These are phyloP conservation scores for Cyanistes caeruleus DNA, from an alignment of 2,113 vertebrate genomes.

Conservation along the genomic window DNA sequence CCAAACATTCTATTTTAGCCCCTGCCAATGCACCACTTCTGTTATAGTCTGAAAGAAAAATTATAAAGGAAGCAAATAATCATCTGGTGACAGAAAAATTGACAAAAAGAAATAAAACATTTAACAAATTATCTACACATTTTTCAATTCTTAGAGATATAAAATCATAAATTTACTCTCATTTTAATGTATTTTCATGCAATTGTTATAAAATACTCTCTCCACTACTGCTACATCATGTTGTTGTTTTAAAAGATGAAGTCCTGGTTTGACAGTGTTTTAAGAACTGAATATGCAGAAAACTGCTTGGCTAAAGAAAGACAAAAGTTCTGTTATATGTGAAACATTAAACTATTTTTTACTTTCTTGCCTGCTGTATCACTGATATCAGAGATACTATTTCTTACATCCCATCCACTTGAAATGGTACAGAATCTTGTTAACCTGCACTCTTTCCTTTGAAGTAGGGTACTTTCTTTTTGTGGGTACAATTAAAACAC, in stretches of 20 bases:
- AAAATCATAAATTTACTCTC: background rate
- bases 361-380: background rate
- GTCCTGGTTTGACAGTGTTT: background rate
- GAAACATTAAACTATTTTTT: background rate
- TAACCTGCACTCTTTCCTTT: background rate
- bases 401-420: background rate
- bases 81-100: background rate
- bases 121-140: background rate
- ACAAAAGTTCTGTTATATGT: background rate
- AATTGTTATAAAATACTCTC: background rate
- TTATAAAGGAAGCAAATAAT: background rate
- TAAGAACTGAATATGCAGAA: background rate
- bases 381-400: background rate
- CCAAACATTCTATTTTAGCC: background rate
- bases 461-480: background rate
- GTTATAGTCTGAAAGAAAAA: background rate
- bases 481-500: background rate
- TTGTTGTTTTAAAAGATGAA: background rate
- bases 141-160: background rate
- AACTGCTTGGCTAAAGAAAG: background rate
- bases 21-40: background rate
- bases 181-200: background rate
- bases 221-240: background rate
- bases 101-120: rapidly evolving
- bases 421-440: background rate